phyloP scores from a whole-genome alignment of 2,113 vertebrate genomes.

The Uria aalge region DNA sequence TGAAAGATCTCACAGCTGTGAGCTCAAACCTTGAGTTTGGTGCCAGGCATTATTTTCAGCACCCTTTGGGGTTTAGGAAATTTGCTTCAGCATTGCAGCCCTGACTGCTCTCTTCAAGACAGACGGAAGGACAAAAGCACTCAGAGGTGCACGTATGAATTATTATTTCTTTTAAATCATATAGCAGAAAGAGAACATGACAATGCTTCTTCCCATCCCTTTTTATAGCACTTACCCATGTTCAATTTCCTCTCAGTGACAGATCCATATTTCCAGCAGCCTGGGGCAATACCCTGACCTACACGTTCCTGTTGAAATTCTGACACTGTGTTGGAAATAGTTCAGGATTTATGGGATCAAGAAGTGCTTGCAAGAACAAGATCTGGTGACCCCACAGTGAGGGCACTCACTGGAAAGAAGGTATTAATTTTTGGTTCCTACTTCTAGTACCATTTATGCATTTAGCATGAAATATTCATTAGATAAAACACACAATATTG shows the following conservation, averaged over 20 bases:
- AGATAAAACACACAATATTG: background rate
- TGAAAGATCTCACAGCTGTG: background rate
- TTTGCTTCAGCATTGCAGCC: background rate
- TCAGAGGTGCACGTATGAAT: background rate
- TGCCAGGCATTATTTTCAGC: background rate
- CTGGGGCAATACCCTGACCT: background rate
- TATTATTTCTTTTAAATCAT: background rate
- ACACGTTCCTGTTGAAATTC: background rate
- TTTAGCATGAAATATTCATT: background rate
- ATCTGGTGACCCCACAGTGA: background rate
- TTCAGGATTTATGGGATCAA: background rate
- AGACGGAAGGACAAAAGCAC: background rate
- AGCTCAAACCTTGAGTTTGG: rapidly evolving
- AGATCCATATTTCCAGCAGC: background rate
- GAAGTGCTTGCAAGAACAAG: background rate
- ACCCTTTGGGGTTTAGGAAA: background rate
- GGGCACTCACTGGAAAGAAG: background rate
- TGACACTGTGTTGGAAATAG: background rate
- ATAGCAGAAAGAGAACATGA: background rate
- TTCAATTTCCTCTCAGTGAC: background rate
- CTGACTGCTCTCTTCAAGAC: background rate
- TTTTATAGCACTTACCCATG: background rate
- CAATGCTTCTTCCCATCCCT: background rate
- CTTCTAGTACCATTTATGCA: background rate
- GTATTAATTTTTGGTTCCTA: background rate